phyloP scores from a whole-genome alignment of 2,113 vertebrate species.

The Tychaedon coryphoeus region DNA sequence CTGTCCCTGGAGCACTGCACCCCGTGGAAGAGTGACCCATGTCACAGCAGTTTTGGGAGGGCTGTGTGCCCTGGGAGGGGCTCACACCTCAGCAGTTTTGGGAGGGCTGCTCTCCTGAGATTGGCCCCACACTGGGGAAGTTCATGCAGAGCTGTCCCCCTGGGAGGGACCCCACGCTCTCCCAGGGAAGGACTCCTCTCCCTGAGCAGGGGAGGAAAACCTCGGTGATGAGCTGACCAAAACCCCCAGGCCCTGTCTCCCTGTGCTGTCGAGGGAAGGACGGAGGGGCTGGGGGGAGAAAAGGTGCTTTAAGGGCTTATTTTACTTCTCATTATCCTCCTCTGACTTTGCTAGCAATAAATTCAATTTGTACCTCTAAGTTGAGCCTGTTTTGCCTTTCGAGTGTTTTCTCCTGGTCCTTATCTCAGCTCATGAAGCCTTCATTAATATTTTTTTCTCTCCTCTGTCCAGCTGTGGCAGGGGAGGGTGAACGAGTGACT shows the following conservation, averaged over 20 bases:
- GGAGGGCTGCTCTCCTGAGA: background rate
- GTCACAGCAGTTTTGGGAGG: no score
- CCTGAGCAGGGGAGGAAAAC: background rate
- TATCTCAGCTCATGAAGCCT: background rate
- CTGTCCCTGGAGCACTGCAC: background rate
- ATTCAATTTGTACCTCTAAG: background rate
- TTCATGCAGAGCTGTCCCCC: rapidly evolving
- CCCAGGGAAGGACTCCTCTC: background rate
- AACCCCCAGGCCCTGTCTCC: background rate
- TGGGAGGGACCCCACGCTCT: background rate
- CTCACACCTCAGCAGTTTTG: background rate
- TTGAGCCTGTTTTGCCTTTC: background rate
- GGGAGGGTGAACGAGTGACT: background rate
- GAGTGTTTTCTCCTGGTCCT: background rate
- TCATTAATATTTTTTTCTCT: background rate
- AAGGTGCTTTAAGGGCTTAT: background rate
- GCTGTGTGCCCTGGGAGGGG: no score
- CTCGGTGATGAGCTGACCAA: background rate
- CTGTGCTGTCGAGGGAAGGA: background rate
- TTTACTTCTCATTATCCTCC: background rate
- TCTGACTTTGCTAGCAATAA: background rate
- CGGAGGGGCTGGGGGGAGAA: rapidly evolving
- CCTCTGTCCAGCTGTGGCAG: background rate
- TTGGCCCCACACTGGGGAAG: background rate
- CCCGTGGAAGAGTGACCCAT: background rate